Base-by-base conservation (phyloP, 1,140 invertebrate genomes). In the Saccostrea glomerata region DNA sequence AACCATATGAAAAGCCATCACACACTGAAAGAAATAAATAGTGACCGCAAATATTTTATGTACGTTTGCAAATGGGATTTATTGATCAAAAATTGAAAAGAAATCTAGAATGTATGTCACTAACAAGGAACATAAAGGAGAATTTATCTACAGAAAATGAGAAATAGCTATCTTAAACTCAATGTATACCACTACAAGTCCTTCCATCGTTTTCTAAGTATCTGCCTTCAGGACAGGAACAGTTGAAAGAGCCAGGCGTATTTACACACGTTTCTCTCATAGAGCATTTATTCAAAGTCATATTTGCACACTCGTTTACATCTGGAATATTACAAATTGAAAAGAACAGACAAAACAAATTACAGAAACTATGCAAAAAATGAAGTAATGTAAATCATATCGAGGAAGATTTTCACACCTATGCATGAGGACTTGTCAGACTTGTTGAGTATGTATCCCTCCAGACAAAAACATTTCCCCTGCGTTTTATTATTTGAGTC, bases 291-390 rank as follows among this genome's bases (percentile, higher is more conserved):
- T 89, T 86, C 20, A 84, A 60, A 56, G 36, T 56, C 20, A n/a
- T 58, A 63, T 88, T 70, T 56, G n/a, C n/a, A 73, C 89, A 88
- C 84, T 88, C 87, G 36, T 86, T 63, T 4, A 88, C 83, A 60
- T 88, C 89, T 88, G 11, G 7, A 60, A 87, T 13, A 60, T 20
- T 11, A 60, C 23, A 84, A 84, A 36, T 36, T 36, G 0, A 36
- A 36, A 36, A 83, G 20, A 54, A 56, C 54, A 54, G 13, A 4
- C 3, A 20, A 9, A 55, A 36, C 30, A 36, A 36, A 12, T 3
- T 54, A 56, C 20, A 23, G 47, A 20, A 2, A 55, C 55, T 54
- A 20, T 15, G 54, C 25, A 54, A 20, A 47, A 54, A 84, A 17
- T 5, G 47, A 7, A 47, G 5, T 3, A 47, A 47, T 6, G 2